phyloP scores from a whole-genome alignment of 2,888 invertebrate genomes.

The Synanthedon formicaeformis region DNA sequence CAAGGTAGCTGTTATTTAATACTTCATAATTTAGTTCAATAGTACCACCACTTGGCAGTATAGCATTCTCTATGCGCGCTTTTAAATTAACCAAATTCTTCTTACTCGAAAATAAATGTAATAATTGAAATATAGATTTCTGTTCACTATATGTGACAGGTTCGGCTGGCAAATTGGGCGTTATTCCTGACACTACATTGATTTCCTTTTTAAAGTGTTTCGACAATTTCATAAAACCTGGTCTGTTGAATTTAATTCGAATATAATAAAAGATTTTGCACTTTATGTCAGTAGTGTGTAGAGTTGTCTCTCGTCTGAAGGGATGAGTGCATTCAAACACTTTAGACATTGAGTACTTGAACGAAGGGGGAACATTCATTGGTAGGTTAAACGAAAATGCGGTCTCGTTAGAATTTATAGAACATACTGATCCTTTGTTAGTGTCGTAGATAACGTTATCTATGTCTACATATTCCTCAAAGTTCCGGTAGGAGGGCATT shows the following conservation, averaged over 20 bases:
- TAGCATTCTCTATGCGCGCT: conserved; percentile 1
- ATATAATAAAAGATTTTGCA: conserved; percentile 6
- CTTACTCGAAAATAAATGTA: conserved; percentile 4
- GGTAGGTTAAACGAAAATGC: conserved; percentile 4
- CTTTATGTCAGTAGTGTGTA: neutral
- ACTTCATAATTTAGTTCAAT: conserved; percentile 4
- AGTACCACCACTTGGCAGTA: conserved; percentile 2
- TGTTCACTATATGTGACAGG: conserved; percentile 2
- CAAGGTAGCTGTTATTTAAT: conserved; percentile 3
- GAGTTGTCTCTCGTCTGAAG: neutral
- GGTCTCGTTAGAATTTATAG: conserved; percentile 2
- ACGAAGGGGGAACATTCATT: conserved; percentile 2
- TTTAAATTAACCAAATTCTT: conserved; percentile 1
- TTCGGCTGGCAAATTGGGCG: conserved; percentile 1
- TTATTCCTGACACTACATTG: conserved; percentile 1
- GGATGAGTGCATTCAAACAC: neutral
- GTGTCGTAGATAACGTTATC: conserved; percentile 3
- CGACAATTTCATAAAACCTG: conserved; percentile 2
- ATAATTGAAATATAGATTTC: conserved; percentile 4
- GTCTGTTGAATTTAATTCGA: conserved; percentile 6
- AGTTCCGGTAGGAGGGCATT: neutral
- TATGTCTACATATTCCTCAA: conserved; percentile 4
- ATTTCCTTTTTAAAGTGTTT: conserved; percentile 4
- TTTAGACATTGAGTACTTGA: conserved; percentile 2
- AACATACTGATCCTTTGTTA: conserved; percentile 1